phyloP scores from a whole-genome alignment of 2,797 vertebrate genomes.

The Triplophysa bombifrons region DNA sequence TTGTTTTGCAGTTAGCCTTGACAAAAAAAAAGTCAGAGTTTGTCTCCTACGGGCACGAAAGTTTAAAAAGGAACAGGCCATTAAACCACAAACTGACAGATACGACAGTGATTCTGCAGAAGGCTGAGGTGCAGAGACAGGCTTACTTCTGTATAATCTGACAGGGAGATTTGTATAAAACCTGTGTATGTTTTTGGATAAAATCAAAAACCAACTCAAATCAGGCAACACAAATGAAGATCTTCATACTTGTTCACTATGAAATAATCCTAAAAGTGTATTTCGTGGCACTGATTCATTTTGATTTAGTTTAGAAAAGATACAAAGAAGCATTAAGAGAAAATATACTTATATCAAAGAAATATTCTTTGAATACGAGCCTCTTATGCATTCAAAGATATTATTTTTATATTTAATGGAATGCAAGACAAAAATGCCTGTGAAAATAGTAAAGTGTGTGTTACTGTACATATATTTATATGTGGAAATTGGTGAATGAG shows the following conservation, averaged over 20 bases:
- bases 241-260: too few species aligned
- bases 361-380: too few species aligned
- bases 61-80: slow-evolving; percentile 30
- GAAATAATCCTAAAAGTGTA: too few species aligned
- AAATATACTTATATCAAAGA: too few species aligned
- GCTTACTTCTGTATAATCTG: slow-evolving; percentile 25
- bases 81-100: slow-evolving; percentile 35
- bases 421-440: neutral
- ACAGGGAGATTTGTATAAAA: slow-evolving; percentile 10
- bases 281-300: too few species aligned
- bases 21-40: neutral
- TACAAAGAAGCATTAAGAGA: too few species aligned
- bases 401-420: too few species aligned
- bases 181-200: too few species aligned
- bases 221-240: too few species aligned
- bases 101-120: slow-evolving; percentile 39
- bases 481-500: neutral
- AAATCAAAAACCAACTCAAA: too few species aligned
- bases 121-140: slow-evolving; percentile 34
- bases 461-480: neutral
- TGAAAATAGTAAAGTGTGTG: neutral
- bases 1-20: slow-evolving; percentile 19
- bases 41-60: slow-evolving; percentile 1
- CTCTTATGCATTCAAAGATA: too few species aligned
- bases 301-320: too few species aligned